These are phyloP conservation scores for Cydia pomonella DNA, from an alignment of 1,140 invertebrate species.

Conservation along the genomic window DNA sequence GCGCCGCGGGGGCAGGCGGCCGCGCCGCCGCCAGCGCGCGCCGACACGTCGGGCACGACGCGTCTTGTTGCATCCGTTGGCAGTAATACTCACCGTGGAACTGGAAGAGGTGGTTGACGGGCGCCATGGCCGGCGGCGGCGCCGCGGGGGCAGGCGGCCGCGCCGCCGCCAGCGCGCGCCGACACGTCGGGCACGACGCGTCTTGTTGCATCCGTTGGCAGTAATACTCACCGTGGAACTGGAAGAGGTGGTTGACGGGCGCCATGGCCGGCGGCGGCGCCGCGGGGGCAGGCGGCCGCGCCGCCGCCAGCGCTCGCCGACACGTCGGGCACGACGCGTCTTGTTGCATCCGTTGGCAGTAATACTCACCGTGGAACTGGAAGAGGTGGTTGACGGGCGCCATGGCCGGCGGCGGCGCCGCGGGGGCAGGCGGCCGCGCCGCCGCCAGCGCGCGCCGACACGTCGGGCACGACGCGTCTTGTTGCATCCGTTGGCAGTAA, in stretches of 20 bases:
- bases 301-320: slow-evolving; percentile 83
- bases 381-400: slow-evolving; percentile 77
- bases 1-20: slow-evolving; percentile 39
- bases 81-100: slow-evolving; percentile 85
- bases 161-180: slow-evolving; percentile 82
- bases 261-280: slow-evolving; percentile 36
- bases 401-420: slow-evolving; percentile 37
- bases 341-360: slow-evolving; percentile 94
- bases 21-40: slow-evolving; percentile 80
- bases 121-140: slow-evolving; percentile 33
- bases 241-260: slow-evolving; percentile 80
- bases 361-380: slow-evolving; percentile 84
- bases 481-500: slow-evolving; percentile 95
- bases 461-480: slow-evolving; percentile 94
- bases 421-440: slow-evolving; percentile 40
- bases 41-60: slow-evolving; percentile 94
- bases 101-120: slow-evolving; percentile 82
- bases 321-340: slow-evolving; percentile 95
- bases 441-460: slow-evolving; percentile 86
- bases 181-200: slow-evolving; percentile 94
- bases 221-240: slow-evolving; percentile 84
- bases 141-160: slow-evolving; percentile 40
- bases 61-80: slow-evolving; percentile 94
- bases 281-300: slow-evolving; percentile 39
- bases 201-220: slow-evolving; percentile 95